Conservation (phyloP, 1,140 invertebrate genomes). For the Brachionus angularis region DNA sequence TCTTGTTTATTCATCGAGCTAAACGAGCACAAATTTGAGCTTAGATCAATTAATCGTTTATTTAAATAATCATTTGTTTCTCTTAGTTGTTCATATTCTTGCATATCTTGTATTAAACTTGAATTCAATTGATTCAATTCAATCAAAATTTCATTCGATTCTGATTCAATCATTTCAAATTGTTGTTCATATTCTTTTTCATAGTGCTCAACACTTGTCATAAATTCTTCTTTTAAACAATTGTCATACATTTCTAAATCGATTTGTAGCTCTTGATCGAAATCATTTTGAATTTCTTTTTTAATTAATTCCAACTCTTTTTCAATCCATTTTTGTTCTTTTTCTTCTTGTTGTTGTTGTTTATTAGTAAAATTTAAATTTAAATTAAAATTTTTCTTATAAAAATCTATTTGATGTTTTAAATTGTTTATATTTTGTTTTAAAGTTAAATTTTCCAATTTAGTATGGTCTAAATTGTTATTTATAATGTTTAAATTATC, state of each 20-base stretch:
- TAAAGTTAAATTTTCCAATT: background rate
- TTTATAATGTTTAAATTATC: background rate
- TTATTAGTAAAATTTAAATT: background rate
- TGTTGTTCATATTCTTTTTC: slow-evolving; percentile 28
- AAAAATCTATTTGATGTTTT: slow-evolving; percentile 1
- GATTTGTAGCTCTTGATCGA: background rate
- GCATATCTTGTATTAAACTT: background rate
- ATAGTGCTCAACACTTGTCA: background rate
- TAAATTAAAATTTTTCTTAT: background rate
- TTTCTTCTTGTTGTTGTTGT: background rate
- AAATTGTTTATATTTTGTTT: background rate
- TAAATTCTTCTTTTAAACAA: background rate
- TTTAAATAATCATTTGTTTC: background rate
- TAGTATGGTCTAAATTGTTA: background rate
- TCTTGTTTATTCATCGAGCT: background rate
- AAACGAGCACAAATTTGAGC: background rate
- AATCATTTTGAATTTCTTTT: slow-evolving; percentile 9
- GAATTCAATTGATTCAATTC: slow-evolving; percentile 3
- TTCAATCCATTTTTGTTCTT: background rate
- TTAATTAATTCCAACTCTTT: background rate
- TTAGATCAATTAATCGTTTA: slow-evolving; percentile 10
- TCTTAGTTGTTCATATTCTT: background rate
- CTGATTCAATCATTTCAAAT: background rate
- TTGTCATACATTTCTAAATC: background rate
- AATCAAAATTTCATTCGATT: background rate